Conservation (phyloP, 64 coral and sea anemone genomes). For the Platygyra sinensis region DNA sequence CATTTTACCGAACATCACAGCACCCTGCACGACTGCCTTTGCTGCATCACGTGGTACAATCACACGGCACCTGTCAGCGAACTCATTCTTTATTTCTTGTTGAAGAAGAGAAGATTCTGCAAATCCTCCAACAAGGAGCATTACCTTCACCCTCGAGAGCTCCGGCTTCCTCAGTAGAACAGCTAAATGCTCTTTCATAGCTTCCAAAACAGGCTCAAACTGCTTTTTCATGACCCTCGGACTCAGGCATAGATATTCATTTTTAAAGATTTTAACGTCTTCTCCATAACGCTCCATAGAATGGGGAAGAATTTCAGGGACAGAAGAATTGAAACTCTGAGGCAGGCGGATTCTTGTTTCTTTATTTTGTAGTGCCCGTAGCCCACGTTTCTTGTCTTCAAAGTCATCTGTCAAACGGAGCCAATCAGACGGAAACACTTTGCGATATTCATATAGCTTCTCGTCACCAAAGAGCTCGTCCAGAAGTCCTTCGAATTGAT, state of each 20-base stretch:
- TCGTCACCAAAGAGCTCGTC: conserved; percentile 48
- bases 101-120: conserved; percentile 3
- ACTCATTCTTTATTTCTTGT: background rate
- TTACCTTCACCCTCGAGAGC: background rate
- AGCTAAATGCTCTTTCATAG: conserved; percentile 13
- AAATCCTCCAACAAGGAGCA: conserved; percentile 26
- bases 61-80: background rate
- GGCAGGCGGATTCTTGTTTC: conserved; percentile 53
- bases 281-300: background rate
- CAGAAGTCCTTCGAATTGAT: conserved; percentile 27
- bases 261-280: background rate
- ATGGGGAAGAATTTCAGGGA: background rate
- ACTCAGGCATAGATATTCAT: conserved; percentile 10
- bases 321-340: conserved; percentile 12
- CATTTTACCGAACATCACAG: background rate
- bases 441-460: conserved; percentile 22
- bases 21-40: conserved; percentile 8
- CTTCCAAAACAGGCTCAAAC: conserved; percentile 25
- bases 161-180: background rate
- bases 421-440: conserved; percentile 35
- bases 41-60: conserved; percentile 7
- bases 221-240: background rate
- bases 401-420: conserved; percentile 37
- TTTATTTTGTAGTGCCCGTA: conserved; percentile 6
- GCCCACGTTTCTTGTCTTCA: conserved; percentile 50